Evolutionary conservation across 2,797 vertebrate genomes (phyloP), one percentile per base, ranked within the genome.

Genomic region (Chiroxiphia lanceolata): DNA sequence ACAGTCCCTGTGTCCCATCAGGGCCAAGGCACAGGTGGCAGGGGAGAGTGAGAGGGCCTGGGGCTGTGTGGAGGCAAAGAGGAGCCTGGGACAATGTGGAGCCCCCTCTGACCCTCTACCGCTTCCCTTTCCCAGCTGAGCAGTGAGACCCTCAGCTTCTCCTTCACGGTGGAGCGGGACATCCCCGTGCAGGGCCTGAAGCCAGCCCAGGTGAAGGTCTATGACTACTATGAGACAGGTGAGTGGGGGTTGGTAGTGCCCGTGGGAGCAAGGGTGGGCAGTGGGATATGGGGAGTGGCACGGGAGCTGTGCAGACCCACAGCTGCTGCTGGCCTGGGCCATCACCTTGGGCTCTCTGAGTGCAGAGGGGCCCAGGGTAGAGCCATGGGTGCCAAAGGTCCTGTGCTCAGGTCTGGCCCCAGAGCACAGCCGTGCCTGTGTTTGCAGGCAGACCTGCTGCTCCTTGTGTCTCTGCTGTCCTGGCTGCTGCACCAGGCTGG

Each of bases 191-290:
- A 22, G 82, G 91, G 78, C 65, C 92, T 97, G 79, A 97, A 96
- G 86, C 92, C 98, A 8, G 96, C 97, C 16, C 51, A 90, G 69
- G 96, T 98, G 42, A 98, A 97, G 77, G 95, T 97, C 77, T 98
- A 97, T 6, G 97, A 98, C 88, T 98, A 98, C 92, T 98, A 98
- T 1, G 97, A 97, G 91, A 97, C 95, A 22, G 96, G 97, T 97
- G 76, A 93, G 96, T 81, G 64, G 59, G n/a, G 47, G 53, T 47
- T 0, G 1, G 11, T 2, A 25, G n/a, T 10, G 50, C 23, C 69
- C 4, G 0, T 6, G 65, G 68, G 6, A 44, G 26, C 1, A 0
- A 8, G 34, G 38, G 11, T 1, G 22, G 38, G 63, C 56, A 20
- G 25, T 12, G n/a, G 23, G 42, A 22, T 6, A 15, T 3, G 3